These are phyloP conservation scores for Clarias magur DNA, from an alignment of 2,113 vertebrate genomes.

Conservation along the genomic window DNA sequence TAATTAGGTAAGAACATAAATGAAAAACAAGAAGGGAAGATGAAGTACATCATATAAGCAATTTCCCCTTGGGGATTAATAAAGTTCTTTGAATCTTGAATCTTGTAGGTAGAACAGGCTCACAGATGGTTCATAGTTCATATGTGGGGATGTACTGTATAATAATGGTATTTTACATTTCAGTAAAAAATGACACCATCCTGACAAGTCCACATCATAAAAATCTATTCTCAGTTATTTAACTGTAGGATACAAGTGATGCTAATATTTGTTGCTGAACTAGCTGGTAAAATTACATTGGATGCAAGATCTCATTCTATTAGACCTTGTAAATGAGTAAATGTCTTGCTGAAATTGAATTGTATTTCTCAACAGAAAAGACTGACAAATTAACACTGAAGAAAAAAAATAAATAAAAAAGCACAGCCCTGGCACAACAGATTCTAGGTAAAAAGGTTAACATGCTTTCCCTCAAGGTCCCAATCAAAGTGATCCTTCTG, in stretches of 20 bases:
- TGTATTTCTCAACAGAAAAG: constrained; percentile 11
- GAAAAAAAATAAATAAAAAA: not conserved
- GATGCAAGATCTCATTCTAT: not conserved
- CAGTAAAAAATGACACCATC: not conserved
- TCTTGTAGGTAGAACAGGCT: constrained; percentile 2
- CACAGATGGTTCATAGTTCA: constrained; percentile 25
- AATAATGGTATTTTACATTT: not conserved
- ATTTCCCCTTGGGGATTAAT: no score
- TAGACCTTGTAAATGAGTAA: not conserved
- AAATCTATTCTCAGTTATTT: not conserved
- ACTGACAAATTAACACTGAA: not conserved
- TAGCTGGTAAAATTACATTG: not conserved
- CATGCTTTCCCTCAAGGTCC: not conserved
- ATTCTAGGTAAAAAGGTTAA: constrained; percentile 25
- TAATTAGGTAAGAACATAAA: no score
- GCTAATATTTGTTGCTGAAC: not conserved
- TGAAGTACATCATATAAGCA: not conserved
- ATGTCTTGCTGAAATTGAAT: not conserved
- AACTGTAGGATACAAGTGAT: not conserved
- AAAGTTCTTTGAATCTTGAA: no score
- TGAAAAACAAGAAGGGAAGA: constrained; percentile 4
- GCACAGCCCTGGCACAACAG: constrained; percentile 10
- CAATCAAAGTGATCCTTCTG: not conserved
- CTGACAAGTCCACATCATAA: not conserved
- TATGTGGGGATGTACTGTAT: not conserved